These are phyloP conservation scores for Pegea sp. DNA, from an alignment of 23 tunicate genomes.

Conservation along the genomic window DNA sequence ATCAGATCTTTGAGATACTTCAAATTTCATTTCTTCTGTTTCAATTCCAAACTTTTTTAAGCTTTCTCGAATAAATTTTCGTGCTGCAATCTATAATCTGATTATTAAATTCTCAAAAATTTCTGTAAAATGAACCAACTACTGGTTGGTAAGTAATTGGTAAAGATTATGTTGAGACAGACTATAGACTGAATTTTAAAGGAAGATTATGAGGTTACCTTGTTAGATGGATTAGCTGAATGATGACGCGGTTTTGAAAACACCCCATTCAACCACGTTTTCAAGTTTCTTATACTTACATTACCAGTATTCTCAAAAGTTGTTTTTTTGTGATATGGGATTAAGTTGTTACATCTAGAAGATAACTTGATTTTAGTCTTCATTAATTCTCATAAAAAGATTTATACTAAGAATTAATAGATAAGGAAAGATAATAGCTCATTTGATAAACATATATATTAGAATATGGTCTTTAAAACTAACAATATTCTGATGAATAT, in stretches of 20 bases:
- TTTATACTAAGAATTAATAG: too few relatives aligned
- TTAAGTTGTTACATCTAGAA: constrained; percentile 46
- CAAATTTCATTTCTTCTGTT: constrained; percentile 20
- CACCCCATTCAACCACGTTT: constrained; percentile 19
- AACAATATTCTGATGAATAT: too few relatives aligned
- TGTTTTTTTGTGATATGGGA: constrained; percentile 20
- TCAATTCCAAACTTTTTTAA: constrained; percentile 24
- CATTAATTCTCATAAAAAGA: too few relatives aligned
- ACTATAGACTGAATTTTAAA: too few relatives aligned
- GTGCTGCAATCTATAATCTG: constrained; percentile 22
- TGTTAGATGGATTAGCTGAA: constrained; percentile 54
- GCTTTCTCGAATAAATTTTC: constrained; percentile 15
- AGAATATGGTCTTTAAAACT: too few relatives aligned
- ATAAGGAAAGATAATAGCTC: too few relatives aligned
- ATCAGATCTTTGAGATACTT: constrained; percentile 18
- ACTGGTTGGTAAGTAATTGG: too few relatives aligned
- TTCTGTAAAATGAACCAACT: too few relatives aligned
- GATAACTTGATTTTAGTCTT: neutral
- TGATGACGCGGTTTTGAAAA: constrained; percentile 72
- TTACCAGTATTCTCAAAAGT: constrained; percentile 6
- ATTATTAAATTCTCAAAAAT: neutral
- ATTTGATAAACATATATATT: too few relatives aligned
- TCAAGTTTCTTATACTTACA: constrained; percentile 23
- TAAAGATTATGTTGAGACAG: too few relatives aligned
- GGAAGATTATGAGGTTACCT: too few relatives aligned